These are phyloP conservation scores for Triops cancriformis DNA, from an alignment of 1,140 invertebrate genomes.

Conservation along the genomic window DNA sequence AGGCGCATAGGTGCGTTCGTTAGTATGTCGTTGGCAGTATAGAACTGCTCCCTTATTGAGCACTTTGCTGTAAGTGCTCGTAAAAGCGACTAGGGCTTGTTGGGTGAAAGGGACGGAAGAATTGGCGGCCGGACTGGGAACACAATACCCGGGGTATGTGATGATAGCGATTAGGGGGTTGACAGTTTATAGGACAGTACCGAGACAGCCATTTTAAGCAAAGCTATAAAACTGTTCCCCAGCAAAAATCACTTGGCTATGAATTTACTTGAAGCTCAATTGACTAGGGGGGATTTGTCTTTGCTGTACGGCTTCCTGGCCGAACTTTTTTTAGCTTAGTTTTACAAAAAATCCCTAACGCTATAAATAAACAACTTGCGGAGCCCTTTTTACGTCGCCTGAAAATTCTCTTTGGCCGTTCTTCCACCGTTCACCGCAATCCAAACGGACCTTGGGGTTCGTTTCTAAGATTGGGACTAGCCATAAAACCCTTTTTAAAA, in stretches of 20 bases:
- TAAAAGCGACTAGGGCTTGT: neutral
- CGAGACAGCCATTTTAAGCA: neutral
- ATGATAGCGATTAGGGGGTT: neutral
- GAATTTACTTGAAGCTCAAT: neutral
- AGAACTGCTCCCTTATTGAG: neutral
- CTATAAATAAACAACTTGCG: too few species aligned
- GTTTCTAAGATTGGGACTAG: too few species aligned
- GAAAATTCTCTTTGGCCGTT: too few species aligned
- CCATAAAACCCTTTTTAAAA: too few species aligned
- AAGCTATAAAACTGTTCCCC: neutral
- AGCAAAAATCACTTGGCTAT: neutral
- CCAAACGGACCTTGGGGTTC: too few species aligned
- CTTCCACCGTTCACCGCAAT: too few species aligned
- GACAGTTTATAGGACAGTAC: neutral
- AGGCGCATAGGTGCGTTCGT: neutral
- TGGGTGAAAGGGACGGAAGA: neutral
- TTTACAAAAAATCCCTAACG: too few species aligned
- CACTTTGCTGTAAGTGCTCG: neutral
- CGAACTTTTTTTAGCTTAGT: too few species aligned
- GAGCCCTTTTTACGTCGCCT: too few species aligned
- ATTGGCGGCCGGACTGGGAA: neutral
- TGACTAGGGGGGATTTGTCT: neutral
- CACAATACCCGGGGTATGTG: neutral
- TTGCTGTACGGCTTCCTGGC: too few species aligned
- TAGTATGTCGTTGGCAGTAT: neutral